Evolutionary conservation across 2,888 invertebrate species (phyloP).

Genomic region (Polydrusus pterygomalis): DNA sequence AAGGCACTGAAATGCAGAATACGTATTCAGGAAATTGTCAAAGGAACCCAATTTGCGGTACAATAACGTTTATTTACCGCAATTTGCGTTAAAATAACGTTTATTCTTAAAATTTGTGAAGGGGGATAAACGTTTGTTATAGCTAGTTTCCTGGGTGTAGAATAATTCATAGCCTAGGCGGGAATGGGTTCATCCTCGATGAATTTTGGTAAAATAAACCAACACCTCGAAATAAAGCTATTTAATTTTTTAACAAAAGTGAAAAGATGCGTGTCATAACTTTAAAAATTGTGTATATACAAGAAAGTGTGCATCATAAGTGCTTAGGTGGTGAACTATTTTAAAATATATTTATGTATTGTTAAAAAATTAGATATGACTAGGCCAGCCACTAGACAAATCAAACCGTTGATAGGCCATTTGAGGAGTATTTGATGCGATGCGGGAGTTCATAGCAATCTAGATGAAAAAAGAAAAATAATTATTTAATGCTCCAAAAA

Average conservation of each 20-base stretch:
- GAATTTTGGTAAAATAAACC: neutral
- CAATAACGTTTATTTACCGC: too few relatives aligned
- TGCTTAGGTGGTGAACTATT: neutral
- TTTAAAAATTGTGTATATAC: neutral
- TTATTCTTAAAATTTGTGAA: too few relatives aligned
- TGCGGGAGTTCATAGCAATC: too few relatives aligned
- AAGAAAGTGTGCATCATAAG: neutral
- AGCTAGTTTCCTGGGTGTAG: neutral
- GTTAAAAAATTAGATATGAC: neutral
- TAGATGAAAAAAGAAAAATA: too few relatives aligned
- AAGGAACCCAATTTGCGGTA: too few relatives aligned
- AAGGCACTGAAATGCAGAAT: too few relatives aligned
- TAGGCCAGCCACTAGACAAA: neutral
- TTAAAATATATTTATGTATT: neutral
- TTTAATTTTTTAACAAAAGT: conserved; percentile 7
- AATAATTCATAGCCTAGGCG: conserved; percentile 40
- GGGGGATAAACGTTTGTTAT: too few relatives aligned
- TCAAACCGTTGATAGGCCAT: neutral
- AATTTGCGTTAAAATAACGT: too few relatives aligned
- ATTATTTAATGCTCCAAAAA: too few relatives aligned
- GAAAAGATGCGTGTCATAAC: neutral
- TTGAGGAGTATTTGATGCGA: too few relatives aligned
- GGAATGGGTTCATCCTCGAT: conserved; percentile 10
- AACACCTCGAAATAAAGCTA: neutral
- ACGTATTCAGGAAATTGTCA: too few relatives aligned